Evolutionary conservation across 2,797 vertebrate genomes (phyloP), one percentile per base, ranked within the genome.

Genomic region (Chanos chanos): DNA sequence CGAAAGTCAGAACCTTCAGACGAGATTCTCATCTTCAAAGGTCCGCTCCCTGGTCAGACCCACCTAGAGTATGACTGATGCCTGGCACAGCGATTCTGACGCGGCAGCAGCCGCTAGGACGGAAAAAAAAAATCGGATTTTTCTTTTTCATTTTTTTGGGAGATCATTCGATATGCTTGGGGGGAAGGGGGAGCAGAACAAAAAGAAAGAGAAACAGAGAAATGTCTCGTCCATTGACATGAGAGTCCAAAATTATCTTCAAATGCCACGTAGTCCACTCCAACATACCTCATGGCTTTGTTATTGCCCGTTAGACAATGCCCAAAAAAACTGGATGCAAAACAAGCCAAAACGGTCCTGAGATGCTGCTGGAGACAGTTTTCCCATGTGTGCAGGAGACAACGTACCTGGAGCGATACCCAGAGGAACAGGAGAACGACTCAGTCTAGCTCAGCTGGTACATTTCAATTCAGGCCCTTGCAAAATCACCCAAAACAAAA

Each of bases 1-100:
- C 78, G 74, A 71, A 77, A 85, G 66, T 71, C 77, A 80, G 73
- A 76, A 53, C 27, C 60, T 72, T 47, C 33, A 33, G 69, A 71
- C 50, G 2, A 64, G 66, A 76, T 68, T 74, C 67, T 15, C 43
- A 19, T 10, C 64, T 50, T 61, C 34, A 50, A 7, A 31, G 36
- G 33, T 27, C 55, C 43, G 24, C 16, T 34, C 22, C 7, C 9
- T 48, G 61, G 64, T 49, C 65, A 53, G 60, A 21, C 47, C 62
- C 24, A 10, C 25, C 47, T 18, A 15, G 36, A 28, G 13, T 48
- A 45, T 75, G 78, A 79, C 49, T 68, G 71, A 80, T 57, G 64
- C 72, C 21, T 61, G 44, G 36, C 40, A 57, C 52, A 37, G 65
- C 39, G 1, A 59, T 65, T 54, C 49, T 75, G 75, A 83, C 70